These are phyloP conservation scores for Lamellibrachia luymesi DNA, from an alignment of 1,140 invertebrate genomes.

Conservation along the genomic window DNA sequence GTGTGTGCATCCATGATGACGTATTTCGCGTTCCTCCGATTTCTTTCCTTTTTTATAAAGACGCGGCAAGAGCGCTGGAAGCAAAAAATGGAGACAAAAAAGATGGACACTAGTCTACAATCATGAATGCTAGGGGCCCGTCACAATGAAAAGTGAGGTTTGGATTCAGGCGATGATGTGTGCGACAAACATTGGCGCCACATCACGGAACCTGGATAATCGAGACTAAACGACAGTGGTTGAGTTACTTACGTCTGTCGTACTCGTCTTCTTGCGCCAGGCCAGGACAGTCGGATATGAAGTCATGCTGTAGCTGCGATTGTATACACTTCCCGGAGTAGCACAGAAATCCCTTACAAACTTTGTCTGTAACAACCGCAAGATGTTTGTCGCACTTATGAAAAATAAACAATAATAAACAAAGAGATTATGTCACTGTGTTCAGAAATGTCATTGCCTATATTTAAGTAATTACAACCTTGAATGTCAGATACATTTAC, in stretches of 20 bases:
- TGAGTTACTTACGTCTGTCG: background rate
- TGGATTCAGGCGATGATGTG: too few relatives aligned
- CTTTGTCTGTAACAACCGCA: background rate
- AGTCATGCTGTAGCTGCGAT: background rate
- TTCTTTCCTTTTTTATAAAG: background rate
- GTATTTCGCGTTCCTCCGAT: background rate
- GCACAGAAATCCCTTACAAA: constrained; percentile 21
- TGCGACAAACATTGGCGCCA: too few relatives aligned
- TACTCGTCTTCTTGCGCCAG: constrained; percentile 14
- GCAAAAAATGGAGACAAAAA: background rate
- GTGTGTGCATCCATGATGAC: background rate
- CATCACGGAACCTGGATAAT: too few relatives aligned
- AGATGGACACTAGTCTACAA: background rate
- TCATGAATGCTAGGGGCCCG: background rate
- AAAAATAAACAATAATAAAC: too few relatives aligned
- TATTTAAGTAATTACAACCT: too few relatives aligned
- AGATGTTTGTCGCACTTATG: background rate
- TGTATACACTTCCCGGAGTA: constrained; percentile 12
- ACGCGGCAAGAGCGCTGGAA: background rate
- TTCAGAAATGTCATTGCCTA: too few relatives aligned
- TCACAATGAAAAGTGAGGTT: background rate
- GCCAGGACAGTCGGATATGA: constrained; percentile 15
- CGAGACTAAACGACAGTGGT: too few relatives aligned
- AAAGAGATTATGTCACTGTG: too few relatives aligned
- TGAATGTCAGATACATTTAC: too few relatives aligned